Conservation (phyloP, 2,888 invertebrate genomes). For the Athalia rosae region DNA sequence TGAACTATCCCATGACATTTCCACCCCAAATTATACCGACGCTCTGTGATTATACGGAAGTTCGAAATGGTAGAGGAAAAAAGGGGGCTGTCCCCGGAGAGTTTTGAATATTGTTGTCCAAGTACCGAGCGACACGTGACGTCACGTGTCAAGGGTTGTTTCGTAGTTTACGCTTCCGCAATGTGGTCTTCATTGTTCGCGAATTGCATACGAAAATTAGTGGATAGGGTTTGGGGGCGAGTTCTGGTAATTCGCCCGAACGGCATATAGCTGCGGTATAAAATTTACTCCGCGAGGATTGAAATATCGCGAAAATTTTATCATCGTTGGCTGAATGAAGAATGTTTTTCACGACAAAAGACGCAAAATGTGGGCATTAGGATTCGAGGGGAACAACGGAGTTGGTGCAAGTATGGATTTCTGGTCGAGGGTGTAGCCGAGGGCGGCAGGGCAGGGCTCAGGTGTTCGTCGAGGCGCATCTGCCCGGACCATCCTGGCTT, state of each 20-base stretch:
- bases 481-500: slow-evolving; percentile 51
- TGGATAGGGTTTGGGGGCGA: too few species aligned
- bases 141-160: slow-evolving; percentile 51
- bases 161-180: slow-evolving; percentile 13
- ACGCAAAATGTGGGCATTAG: slow-evolving; percentile 8
- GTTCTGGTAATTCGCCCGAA: too few species aligned
- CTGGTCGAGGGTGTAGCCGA: slow-evolving; percentile 44
- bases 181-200: slow-evolving; percentile 8
- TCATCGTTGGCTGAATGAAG: neutral
- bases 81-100: neutral
- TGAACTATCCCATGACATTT: slow-evolving; percentile 62
- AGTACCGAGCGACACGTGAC: slow-evolving; percentile 52
- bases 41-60: slow-evolving; percentile 13
- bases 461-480: slow-evolving; percentile 59
- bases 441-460: slow-evolving; percentile 58
- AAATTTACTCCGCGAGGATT: too few species aligned
- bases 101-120: slow-evolving; percentile 23
- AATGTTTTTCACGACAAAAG: too few species aligned
- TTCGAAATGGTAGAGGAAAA: neutral
- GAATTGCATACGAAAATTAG: neutral
- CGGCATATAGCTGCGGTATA: too few species aligned
- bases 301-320: too few species aligned
- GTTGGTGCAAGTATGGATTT: slow-evolving; percentile 58
- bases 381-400: slow-evolving; percentile 41
- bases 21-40: slow-evolving; percentile 35